A percentile compares a stretch with the other conserved stretches of the same genome.
Conservation (phyloP, 2,888 invertebrate species). For the Lithophane socia region DNA sequence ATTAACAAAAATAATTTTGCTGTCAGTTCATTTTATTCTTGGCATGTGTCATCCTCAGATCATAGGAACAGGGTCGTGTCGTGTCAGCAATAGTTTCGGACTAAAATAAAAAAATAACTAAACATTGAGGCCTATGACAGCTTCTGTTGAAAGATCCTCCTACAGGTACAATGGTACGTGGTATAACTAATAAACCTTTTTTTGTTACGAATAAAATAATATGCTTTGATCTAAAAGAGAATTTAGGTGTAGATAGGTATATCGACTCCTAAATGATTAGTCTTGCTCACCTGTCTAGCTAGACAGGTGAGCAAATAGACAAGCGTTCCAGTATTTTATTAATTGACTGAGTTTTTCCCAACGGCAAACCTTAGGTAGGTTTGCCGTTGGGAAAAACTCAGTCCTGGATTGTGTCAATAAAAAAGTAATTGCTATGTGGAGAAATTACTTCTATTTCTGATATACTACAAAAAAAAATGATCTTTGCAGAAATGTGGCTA, state of each 20-base stretch:
- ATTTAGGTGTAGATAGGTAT: neutral
- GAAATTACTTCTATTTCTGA: neutral
- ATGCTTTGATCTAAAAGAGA: neutral
- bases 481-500: neutral
- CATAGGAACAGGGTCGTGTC: conserved; percentile 3
- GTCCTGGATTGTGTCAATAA: neutral
- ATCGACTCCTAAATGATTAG: too few species aligned
- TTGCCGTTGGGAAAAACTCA: too few species aligned
- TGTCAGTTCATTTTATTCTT: conserved; percentile 44
- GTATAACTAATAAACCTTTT: conserved; percentile 3
- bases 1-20: conserved; percentile 37
- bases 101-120: neutral
- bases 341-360: neutral
- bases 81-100: conserved; percentile 11
- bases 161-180: neutral
- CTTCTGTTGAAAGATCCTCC: neutral
- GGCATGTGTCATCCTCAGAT: conserved; percentile 41
- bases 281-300: neutral
- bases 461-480: neutral
- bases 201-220: conserved; percentile 11
- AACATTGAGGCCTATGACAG: neutral
- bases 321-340: conserved; percentile 17
- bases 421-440: neutral
- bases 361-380: neutral
- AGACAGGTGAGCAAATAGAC: neutral